phyloP scores from a whole-genome alignment of 92 coral and sea anemone genomes.

The Porites lobata region DNA sequence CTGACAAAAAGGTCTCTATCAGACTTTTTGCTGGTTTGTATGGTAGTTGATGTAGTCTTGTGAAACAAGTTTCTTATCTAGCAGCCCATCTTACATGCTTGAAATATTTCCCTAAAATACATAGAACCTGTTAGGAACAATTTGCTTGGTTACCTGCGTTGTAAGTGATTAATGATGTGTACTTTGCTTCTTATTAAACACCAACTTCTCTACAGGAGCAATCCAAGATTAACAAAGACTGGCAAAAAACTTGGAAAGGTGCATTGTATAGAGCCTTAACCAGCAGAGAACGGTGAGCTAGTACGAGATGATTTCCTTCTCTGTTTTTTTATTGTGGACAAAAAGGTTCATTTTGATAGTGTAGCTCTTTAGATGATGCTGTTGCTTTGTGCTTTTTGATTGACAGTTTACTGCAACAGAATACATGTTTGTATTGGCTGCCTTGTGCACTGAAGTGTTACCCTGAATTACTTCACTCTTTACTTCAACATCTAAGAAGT shows the following conservation, averaged over 20 bases:
- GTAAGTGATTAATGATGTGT: not conserved
- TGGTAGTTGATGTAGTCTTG: too few species aligned
- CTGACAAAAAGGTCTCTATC: too few species aligned
- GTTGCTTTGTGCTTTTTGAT: not conserved
- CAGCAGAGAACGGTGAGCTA: conserved; percentile 39
- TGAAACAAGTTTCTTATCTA: too few species aligned
- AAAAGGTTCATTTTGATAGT: too few species aligned
- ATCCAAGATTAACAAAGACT: not conserved
- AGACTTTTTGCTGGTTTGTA: too few species aligned
- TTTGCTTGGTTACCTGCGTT: not conserved
- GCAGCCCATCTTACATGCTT: too few species aligned
- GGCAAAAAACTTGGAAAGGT: conserved; percentile 40
- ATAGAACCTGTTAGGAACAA: not conserved
- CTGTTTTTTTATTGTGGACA: too few species aligned
- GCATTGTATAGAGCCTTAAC: conserved; percentile 44
- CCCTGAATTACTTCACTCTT: conserved; percentile 52
- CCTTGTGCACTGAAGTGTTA: conserved; percentile 77
- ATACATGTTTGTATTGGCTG: conserved; percentile 82
- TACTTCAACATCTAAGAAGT: conserved; percentile 44
- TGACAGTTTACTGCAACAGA: conserved; percentile 66
- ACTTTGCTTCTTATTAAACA: not conserved
- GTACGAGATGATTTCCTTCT: not conserved
- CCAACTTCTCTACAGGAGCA: not conserved
- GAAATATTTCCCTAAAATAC: too few species aligned
- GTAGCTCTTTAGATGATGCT: not conserved